Evolutionary conservation across 2,888 invertebrate species (phyloP).

Genomic region (Spodoptera exigua): DNA sequence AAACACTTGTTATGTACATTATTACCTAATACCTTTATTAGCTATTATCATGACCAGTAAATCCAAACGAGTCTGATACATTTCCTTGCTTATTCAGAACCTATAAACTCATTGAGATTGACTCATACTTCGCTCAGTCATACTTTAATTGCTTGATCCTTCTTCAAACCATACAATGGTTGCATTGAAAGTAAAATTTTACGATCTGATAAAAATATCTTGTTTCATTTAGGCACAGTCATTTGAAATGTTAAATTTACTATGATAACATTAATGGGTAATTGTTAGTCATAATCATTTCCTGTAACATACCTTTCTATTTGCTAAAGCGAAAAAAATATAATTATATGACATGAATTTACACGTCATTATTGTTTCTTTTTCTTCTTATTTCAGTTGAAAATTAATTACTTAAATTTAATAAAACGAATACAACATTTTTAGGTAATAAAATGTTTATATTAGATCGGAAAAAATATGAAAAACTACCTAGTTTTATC

Average conservation of each 20-base stretch:
- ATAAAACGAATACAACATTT: too few relatives aligned
- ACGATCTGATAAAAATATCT: constrained; percentile 27
- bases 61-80: background rate
- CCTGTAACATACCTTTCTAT: background rate
- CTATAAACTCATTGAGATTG: constrained; percentile 35
- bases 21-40: too few relatives aligned
- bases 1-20: too few relatives aligned
- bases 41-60: too few relatives aligned
- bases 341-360: too few relatives aligned
- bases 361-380: too few relatives aligned
- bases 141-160: constrained; percentile 38
- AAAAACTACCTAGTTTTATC: too few relatives aligned
- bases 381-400: too few relatives aligned
- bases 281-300: constrained; percentile 10
- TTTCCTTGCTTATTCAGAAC: constrained; percentile 29
- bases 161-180: constrained; percentile 16
- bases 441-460: too few relatives aligned
- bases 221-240: constrained; percentile 13
- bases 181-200: constrained; percentile 7
- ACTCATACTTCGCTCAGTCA: constrained; percentile 44
- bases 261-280: background rate
- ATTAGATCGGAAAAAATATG: too few relatives aligned
- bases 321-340: too few relatives aligned
- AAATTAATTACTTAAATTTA: too few relatives aligned
- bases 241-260: constrained; percentile 1